Conservation (phyloP, 2,797 vertebrate species). For the Aldrovandia affinis region DNA sequence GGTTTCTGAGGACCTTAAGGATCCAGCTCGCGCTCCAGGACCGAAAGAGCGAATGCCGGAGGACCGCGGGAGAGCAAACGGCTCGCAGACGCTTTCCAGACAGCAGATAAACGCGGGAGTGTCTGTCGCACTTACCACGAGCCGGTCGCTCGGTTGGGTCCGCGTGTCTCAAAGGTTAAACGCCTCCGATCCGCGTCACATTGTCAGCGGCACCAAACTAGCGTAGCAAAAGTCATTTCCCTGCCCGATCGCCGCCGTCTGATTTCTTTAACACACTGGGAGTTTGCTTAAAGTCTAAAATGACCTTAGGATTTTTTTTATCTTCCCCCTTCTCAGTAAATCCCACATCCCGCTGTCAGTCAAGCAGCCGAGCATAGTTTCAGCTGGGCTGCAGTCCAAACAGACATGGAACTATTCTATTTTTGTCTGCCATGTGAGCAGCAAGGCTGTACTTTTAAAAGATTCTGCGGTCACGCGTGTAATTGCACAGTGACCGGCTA, state of each 20-base stretch:
- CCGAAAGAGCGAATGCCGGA: background rate
- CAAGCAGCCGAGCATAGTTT: conserved; percentile 80
- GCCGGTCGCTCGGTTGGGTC: conserved; percentile 29
- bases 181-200: conserved; percentile 59
- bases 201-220: conserved; percentile 36
- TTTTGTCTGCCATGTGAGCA: conserved; percentile 82
- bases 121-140: conserved; percentile 64
- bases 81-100: conserved; percentile 1
- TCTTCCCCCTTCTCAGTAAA: conserved; percentile 61
- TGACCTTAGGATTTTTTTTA: conserved; percentile 67
- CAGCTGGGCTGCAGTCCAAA: conserved; percentile 82
- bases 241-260: conserved; percentile 55
- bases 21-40: background rate
- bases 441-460: conserved; percentile 50
- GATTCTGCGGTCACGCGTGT: conserved; percentile 68
- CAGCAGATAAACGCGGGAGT: conserved; percentile 35
- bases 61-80: background rate
- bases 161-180: conserved; percentile 48
- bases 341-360: conserved; percentile 83
- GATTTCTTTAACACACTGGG: conserved; percentile 58
- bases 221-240: conserved; percentile 19
- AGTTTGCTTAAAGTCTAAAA: conserved; percentile 62
- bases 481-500: conserved; percentile 75
- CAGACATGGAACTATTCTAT: conserved; percentile 89
- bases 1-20: background rate